Evolutionary conservation across 2,113 vertebrate genomes (phyloP).

Genomic region (Myiopsitta monachus): DNA sequence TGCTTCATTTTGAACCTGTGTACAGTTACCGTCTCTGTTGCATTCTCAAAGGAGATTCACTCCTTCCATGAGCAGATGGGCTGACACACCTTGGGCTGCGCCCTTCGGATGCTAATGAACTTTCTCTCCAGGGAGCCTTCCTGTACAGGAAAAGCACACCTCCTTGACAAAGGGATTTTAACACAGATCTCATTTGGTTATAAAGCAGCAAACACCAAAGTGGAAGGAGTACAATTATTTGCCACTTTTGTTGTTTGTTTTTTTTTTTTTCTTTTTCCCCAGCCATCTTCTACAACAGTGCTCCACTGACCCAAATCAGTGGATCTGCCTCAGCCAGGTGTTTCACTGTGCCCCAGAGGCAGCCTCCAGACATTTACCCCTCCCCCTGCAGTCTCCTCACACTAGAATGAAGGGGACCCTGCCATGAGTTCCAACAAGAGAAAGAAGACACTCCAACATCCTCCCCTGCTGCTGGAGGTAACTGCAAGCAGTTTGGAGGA

Average conservation of each 20-base stretch:
- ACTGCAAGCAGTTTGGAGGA: background rate
- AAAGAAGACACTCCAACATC: background rate
- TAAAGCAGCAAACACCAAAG: background rate
- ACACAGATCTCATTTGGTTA: background rate
- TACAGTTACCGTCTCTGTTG: background rate
- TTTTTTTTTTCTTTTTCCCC: background rate
- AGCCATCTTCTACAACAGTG: background rate
- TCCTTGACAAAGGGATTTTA: background rate
- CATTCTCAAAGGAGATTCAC: background rate
- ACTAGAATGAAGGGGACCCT: background rate
- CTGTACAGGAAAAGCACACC: background rate
- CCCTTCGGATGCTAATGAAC: constrained; percentile 5
- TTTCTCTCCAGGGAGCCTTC: constrained; percentile 31
- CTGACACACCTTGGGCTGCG: background rate
- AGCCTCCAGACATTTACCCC: background rate
- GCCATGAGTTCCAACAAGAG: background rate
- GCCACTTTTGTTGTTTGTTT: background rate
- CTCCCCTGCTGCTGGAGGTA: background rate
- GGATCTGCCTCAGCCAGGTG: background rate
- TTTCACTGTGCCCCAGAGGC: background rate
- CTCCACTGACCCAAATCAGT: background rate
- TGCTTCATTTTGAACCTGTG: background rate
- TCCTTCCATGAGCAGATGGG: background rate
- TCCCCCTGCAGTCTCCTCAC: fast-evolving
- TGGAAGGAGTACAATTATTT: background rate